Evolutionary conservation across 2,888 invertebrate species (phyloP).

Genomic region (Agriopis leucophaearia): DNA sequence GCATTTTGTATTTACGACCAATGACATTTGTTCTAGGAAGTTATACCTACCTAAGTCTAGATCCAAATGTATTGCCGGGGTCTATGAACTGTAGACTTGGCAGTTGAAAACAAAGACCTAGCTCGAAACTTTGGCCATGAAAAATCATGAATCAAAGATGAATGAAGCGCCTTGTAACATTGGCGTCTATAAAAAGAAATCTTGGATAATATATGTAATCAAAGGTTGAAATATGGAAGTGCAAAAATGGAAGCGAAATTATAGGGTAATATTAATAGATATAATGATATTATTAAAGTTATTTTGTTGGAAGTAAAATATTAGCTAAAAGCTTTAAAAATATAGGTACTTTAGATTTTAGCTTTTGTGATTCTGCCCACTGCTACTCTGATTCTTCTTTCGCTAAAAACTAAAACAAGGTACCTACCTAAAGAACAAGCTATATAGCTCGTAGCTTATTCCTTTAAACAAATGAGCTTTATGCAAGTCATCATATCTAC

Average conservation of each 20-base stretch:
- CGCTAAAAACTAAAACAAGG: neutral
- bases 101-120: conserved; percentile 28
- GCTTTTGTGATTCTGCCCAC: no score
- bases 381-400: no score
- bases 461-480: no score
- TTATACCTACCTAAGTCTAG: conserved; percentile 23
- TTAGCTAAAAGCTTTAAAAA: no score
- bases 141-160: conserved; percentile 22
- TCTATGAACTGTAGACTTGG: conserved; percentile 28
- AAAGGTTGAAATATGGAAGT: neutral
- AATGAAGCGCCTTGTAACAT: conserved; percentile 1
- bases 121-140: conserved; percentile 21
- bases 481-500: neutral
- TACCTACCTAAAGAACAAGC: neutral
- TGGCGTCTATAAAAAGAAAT: neutral
- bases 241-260: neutral
- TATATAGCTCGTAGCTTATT: neutral
- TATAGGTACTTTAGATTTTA: no score
- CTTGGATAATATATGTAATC: no score
- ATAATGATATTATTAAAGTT: no score
- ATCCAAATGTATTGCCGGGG: conserved; percentile 20
- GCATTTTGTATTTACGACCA: neutral
- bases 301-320: no score
- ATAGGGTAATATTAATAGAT: neutral
- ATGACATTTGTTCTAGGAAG: conserved; percentile 17